Evolutionary conservation across 2,797 vertebrate genomes (phyloP).

Genomic region (Muraenolepis orangiensis): DNA sequence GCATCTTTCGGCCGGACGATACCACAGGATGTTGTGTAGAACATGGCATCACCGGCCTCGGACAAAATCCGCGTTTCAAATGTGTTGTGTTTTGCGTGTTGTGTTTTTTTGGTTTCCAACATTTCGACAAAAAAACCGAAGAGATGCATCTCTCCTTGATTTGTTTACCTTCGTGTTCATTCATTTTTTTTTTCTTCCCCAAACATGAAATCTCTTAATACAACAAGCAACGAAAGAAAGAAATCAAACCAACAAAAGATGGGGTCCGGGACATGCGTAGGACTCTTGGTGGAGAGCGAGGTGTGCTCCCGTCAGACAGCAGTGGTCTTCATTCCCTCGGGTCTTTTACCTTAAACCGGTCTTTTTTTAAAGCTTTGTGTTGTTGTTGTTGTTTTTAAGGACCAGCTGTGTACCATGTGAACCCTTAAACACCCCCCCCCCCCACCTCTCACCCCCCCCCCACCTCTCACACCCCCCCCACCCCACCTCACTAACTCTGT

Average conservation of each 20-base stretch:
- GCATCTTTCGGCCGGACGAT: background rate
- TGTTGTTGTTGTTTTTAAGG: background rate
- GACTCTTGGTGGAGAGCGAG: background rate
- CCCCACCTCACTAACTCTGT: background rate
- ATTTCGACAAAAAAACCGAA: background rate
- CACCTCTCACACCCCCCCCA: background rate
- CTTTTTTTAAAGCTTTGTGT: background rate
- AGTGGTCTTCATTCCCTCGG: background rate
- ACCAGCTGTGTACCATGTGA: constrained; percentile 1
- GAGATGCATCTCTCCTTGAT: background rate
- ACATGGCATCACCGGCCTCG: background rate
- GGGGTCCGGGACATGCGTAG: background rate
- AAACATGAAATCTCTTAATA: background rate
- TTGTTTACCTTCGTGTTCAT: background rate
- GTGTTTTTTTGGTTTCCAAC: background rate
- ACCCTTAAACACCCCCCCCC: no score
- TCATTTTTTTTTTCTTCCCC: background rate
- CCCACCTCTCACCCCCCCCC: background rate
- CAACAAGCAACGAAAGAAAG: background rate
- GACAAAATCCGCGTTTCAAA: background rate
- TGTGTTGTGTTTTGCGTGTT: background rate
- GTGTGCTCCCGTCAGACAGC: background rate
- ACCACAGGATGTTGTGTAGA: background rate
- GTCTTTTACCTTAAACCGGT: no score
- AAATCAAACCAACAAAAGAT: background rate